Base-by-base conservation (phyloP, 2,113 vertebrate species). In the Oryzias melastigma region DNA sequence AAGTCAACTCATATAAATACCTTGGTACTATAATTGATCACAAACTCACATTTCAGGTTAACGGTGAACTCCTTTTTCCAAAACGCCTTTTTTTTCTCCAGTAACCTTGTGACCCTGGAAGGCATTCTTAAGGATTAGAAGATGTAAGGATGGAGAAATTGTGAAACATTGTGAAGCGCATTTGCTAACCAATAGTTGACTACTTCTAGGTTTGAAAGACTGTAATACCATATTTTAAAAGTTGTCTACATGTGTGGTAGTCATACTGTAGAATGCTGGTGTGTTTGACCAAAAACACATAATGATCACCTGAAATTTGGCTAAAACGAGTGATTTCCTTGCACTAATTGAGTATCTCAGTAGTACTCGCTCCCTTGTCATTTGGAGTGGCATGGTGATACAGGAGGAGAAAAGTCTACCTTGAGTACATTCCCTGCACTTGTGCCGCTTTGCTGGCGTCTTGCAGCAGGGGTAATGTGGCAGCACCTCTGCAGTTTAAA, bases 401-500 rank as follows among this genome's bases (percentile, higher is more conserved):
- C 46, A 45, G 51, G 5, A 10, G 45, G 29, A 52, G 15, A 0
- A n/a, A 46, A 65, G 61, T 25, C 64, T n/a, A 58, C 44, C 42
- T 54, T 20, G 15, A 15, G 7, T 22, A 63, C 53, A 65, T 58
- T 58, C 43, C n/a, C n/a, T 18, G 1, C 19, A 42, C 48, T 35
- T 29, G 14, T 25, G 20, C 46, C 46, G 4, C n/a, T 16, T 70
- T 76, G 57, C 63, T 68, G 59, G 56, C 64, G 52, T 59, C 75
- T 55, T 74, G 68, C 68, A 67, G 57, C 75, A 61, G 66, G 57
- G 50, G 52, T 24, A 78, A 83, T 78, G 64, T 35, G 58, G 80
- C 71, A 62, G 65, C 57, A 66, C 64, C 65, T 54, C 74, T 78
- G 71, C 69, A 69, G 77, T 85, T 85, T 84, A 80, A 89, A 86